Conservation (phyloP, 1,140 invertebrate species). For the Panulirus ornatus region DNA sequence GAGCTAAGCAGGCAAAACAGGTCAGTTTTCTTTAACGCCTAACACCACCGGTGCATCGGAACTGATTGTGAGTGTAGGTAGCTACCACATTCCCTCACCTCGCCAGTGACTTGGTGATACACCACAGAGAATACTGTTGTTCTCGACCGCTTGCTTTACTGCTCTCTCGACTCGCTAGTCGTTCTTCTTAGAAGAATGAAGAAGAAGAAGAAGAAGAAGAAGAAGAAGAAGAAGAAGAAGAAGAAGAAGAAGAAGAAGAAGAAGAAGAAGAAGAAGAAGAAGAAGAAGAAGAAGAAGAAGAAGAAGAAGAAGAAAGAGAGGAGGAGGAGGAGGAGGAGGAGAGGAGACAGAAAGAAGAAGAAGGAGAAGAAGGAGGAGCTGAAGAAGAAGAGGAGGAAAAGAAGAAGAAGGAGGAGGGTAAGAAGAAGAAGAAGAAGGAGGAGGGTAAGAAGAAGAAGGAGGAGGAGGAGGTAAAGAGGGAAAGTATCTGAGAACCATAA, state of each 20-base stretch:
- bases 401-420: neutral
- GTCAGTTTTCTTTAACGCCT: too few relatives aligned
- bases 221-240: neutral
- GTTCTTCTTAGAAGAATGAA: neutral
- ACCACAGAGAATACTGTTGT: too few relatives aligned
- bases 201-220: slow-evolving; percentile 1
- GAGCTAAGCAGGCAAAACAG: too few relatives aligned
- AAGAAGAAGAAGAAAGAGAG: neutral
- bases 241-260: neutral
- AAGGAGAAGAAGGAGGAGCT: neutral
- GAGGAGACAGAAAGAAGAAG: neutral
- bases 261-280: neutral
- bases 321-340: neutral
- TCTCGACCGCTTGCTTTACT: too few relatives aligned
- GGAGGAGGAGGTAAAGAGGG: neutral
- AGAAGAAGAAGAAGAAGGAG: neutral
- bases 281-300: neutral
- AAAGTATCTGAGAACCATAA: neutral
- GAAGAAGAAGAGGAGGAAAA: neutral
- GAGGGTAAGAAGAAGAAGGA: neutral
- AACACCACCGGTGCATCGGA: too few relatives aligned
- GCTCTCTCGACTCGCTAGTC: too few relatives aligned
- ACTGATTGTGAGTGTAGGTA: too few relatives aligned
- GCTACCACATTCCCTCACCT: too few relatives aligned
- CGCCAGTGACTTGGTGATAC: too few relatives aligned